A percentile compares a stretch with the other conserved stretches of the same genome.
phyloP scores from a whole-genome alignment of 2,888 invertebrate genomes.

The Rapana venosa region DNA sequence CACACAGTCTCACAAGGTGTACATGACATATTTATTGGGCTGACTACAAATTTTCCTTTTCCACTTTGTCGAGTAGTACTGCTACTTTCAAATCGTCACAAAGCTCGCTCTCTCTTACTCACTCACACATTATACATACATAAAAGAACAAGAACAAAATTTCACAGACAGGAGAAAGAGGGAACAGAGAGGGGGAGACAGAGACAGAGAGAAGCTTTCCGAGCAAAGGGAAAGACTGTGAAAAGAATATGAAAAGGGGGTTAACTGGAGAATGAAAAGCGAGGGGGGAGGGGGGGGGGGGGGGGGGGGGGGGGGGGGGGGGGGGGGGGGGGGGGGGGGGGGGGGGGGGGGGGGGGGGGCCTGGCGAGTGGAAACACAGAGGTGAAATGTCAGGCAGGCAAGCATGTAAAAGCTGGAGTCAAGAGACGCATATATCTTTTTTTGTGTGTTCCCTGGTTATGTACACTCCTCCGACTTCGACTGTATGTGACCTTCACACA shows the following conservation, averaged over 20 bases:
- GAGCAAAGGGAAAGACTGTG: no score
- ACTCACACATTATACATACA: not conserved
- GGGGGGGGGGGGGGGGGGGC: not conserved
- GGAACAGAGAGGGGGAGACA: not conserved
- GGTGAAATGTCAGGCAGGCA: not conserved
- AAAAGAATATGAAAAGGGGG: no score
- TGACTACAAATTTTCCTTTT: not conserved
- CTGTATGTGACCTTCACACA: no score
- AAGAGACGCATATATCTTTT: not conserved
- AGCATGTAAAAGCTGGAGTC: not conserved
- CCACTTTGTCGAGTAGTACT: not conserved
- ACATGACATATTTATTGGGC: no score
- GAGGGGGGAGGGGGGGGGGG: not conserved
- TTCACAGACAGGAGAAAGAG: not conserved
- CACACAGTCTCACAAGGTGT: not conserved
- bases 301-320: not conserved
- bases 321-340: not conserved
- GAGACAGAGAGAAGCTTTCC: not conserved
- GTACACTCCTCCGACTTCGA: no score
- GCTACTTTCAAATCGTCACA: no score
- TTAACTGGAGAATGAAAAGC: no score
- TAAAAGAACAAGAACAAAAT: not conserved
- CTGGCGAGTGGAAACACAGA: not conserved
- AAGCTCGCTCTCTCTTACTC: not conserved
- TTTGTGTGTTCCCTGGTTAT: not conserved